Conservation (phyloP, 2,888 invertebrate species). For the Drosophila lacicola region DNA sequence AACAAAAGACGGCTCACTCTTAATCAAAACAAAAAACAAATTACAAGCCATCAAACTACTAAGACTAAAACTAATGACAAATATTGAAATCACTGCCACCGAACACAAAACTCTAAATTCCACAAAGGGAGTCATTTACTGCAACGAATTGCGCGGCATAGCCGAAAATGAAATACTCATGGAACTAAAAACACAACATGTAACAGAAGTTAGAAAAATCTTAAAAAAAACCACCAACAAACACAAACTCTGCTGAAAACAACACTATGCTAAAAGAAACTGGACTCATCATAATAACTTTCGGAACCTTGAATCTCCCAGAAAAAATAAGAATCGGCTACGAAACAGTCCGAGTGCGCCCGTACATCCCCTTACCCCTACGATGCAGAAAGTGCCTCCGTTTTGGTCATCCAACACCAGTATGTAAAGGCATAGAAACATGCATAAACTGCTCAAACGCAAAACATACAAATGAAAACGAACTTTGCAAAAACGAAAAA, state of each 20-base stretch:
- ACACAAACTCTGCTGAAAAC: neutral
- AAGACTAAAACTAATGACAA: neutral
- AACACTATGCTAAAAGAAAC: neutral
- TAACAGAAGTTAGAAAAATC: neutral
- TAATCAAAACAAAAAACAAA: constrained; percentile 4
- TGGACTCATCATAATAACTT: constrained; percentile 1
- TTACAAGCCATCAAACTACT: constrained; percentile 1
- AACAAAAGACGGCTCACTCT: neutral
- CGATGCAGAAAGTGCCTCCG: constrained; percentile 34
- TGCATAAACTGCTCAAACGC: constrained; percentile 21
- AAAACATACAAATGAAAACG: neutral
- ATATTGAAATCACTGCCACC: neutral
- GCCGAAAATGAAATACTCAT: neutral
- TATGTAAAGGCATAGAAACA: constrained; percentile 23
- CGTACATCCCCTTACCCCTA: constrained; percentile 29
- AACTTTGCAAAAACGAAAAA: neutral
- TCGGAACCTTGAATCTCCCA: neutral
- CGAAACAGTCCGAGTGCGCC: constrained; percentile 5
- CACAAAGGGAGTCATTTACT: neutral
- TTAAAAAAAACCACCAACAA: neutral
- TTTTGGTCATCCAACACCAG: constrained; percentile 32
- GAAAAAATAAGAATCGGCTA: constrained; percentile 3
- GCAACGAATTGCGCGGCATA: neutral
- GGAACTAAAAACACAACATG: neutral
- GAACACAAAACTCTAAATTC: constrained; percentile 3